Evolutionary conservation across 2,113 vertebrate species (phyloP), one percentile per base, ranked within the genome.

Genomic region (Equus przewalskii): DNA sequence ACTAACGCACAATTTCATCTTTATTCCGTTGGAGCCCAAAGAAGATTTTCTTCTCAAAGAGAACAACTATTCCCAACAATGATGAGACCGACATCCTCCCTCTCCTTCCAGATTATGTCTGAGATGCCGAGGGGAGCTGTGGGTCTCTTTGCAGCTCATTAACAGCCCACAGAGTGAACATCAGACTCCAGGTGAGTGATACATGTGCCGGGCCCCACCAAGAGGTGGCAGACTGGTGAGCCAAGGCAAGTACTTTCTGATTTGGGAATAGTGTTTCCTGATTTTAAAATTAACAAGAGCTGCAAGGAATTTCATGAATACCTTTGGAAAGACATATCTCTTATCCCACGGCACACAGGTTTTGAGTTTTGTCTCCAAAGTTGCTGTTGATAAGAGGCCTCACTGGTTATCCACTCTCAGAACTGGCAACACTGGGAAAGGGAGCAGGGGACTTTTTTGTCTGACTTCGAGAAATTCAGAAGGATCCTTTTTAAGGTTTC

Each of bases 351-450:
- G 88, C 33, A 62, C 60, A 92, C 46, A 33, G 8, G 44, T 30
- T 78, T 97, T 97, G 62, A 65, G 28, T 96, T 94, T 96, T 76
- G 60, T 69, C 56, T 60, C 93, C 84, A 51, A 41, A 22, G 96
- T 62, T 93, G 60, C 44, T 86, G 64, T 73, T 91, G 49, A 13
- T 95, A 88, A 95, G 80, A 92, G 24, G 28, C 60, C 78, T 84
- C 78, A 73, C 18, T 22, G 10, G 24, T 88, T 91, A 65, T 82
- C 89, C 81, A 14, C 28, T 83, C 36, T 44, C 26, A 41, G 85
- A 91, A 67, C 46, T 81, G 86, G 72, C 82, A 60, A n/a, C 58
- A 89, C 30, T 2, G 19, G 36, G 84, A 56, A 54, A 36, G 16
- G 11, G 84, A 96, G 69, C 44, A 41, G 54, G 69, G 51, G 33